Evolutionary conservation across 2,113 vertebrate genomes (phyloP).

Genomic region (Hypanus sabinus): DNA sequence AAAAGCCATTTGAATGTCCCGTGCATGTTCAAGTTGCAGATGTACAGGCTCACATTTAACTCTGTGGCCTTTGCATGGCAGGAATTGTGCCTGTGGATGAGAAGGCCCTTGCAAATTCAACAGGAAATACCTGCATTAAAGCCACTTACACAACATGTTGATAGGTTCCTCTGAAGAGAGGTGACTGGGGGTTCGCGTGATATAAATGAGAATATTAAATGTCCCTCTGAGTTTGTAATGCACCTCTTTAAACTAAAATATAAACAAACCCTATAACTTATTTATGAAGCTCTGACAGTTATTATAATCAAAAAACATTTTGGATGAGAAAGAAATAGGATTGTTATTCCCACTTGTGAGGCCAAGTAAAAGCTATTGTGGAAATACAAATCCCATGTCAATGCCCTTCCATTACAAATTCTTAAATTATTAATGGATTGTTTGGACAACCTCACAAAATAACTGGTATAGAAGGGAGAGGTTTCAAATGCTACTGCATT

Average conservation of each 20-base stretch:
- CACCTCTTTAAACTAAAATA: constrained; percentile 11
- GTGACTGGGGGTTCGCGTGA: background rate
- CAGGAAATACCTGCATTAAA: background rate
- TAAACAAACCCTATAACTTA: constrained; percentile 29
- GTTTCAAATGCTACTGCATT: background rate
- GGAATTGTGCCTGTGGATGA: background rate
- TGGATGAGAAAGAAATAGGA: constrained; percentile 10
- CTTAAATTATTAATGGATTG: constrained; percentile 23
- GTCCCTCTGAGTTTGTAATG: background rate
- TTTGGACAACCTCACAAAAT: background rate
- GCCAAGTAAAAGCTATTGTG: constrained; percentile 18
- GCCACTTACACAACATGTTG: background rate
- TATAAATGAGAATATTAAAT: constrained; percentile 26
- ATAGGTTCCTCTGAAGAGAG: background rate
- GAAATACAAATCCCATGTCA: background rate
- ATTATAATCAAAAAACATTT: constrained; percentile 29
- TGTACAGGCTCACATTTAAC: background rate
- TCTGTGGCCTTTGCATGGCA: background rate
- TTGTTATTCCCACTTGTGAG: constrained; percentile 27
- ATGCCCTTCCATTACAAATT: constrained; percentile 7
- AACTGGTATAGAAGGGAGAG: background rate
- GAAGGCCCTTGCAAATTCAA: constrained; percentile 6
- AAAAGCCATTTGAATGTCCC: background rate
- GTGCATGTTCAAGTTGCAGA: background rate
- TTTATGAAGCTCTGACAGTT: constrained; percentile 20